phyloP scores from a whole-genome alignment of 2,113 vertebrate species.

The Thalassarche chlororhynchos region DNA sequence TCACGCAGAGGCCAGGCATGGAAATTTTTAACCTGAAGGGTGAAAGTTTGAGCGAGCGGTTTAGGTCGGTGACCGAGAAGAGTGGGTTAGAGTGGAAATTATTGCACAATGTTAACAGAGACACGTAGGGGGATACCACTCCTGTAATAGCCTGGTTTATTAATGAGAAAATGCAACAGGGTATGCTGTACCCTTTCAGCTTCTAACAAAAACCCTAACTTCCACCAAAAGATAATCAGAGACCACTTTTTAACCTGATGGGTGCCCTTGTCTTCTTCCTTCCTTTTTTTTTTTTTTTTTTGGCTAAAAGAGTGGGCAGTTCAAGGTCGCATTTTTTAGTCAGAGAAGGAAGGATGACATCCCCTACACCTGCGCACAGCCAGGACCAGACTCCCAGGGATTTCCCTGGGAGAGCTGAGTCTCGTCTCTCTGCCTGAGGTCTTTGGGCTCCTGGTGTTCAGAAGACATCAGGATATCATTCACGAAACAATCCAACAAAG shows the following conservation, averaged over 20 bases:
- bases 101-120: not conserved
- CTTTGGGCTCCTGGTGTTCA: not conserved
- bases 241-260: not conserved
- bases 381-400: not conserved
- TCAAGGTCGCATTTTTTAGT: not conserved
- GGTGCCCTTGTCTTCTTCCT: not conserved
- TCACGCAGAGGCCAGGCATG: not conserved
- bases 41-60: not conserved
- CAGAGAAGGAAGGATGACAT: not conserved
- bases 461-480: not conserved
- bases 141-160: not conserved
- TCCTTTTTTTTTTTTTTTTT: not conserved
- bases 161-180: not conserved
- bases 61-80: not conserved
- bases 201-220: not conserved
- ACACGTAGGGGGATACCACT: not conserved
- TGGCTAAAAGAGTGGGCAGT: not conserved
- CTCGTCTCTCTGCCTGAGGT: not conserved
- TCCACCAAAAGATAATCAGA: not conserved
- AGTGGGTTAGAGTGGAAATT: conserved; percentile 44
- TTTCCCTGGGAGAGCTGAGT: not conserved
- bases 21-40: conserved; percentile 30
- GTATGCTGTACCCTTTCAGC: not conserved
- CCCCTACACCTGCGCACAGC: not conserved
- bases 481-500: not conserved